A percentile compares a stretch with the other conserved stretches of the same genome.
phyloP scores from a whole-genome alignment of 1,140 invertebrate species.

The Cydia pomonella region DNA sequence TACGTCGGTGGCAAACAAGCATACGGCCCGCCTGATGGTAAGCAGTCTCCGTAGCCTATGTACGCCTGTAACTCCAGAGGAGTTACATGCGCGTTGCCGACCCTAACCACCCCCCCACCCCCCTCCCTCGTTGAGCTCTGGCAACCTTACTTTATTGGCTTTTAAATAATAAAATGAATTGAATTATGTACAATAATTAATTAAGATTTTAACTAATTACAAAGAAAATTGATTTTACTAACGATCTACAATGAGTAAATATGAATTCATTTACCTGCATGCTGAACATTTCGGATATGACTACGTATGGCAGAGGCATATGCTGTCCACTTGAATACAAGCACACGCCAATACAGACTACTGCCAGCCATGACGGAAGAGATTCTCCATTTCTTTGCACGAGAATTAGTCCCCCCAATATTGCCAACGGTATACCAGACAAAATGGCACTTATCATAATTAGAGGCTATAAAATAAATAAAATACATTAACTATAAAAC shows the following conservation, averaged over 20 bases:
- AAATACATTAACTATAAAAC: background rate
- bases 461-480: constrained; percentile 3
- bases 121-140: no score
- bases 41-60: no score
- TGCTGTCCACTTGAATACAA: background rate
- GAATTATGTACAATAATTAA: no score
- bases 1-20: no score
- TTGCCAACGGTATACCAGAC: background rate
- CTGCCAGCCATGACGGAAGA: background rate
- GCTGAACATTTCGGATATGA: constrained; percentile 23
- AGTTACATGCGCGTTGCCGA: no score
- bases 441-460: constrained; percentile 10
- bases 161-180: no score
- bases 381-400: background rate
- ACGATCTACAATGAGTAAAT: background rate
- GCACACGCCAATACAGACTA: constrained; percentile 1
- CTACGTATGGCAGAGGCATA: constrained; percentile 14
- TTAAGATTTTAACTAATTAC: no score
- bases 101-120: no score
- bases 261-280: background rate
- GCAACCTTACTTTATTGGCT: no score
- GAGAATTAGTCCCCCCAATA: background rate
- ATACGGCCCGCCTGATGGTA: no score
- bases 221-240: no score
- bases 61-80: no score